These are phyloP conservation scores for Coenobita brevimanus DNA, from an alignment of 1,140 invertebrate genomes.

Conservation along the genomic window DNA sequence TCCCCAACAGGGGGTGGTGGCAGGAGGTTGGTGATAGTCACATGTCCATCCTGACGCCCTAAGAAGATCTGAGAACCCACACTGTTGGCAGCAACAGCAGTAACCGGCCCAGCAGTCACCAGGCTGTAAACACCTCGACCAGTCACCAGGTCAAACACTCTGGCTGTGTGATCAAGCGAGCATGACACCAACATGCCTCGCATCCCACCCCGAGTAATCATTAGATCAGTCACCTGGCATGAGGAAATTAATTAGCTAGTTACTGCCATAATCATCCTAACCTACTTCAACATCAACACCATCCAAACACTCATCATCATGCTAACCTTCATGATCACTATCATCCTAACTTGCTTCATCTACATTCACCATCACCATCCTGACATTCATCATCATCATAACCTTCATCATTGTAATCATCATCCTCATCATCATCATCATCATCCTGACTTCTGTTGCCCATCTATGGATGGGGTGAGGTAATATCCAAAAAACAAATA, in stretches of 20 bases:
- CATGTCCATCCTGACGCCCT: constrained; percentile 35
- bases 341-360: too few relatives aligned
- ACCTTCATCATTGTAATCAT: too few relatives aligned
- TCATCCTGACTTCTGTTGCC: too few relatives aligned
- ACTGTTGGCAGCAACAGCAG: constrained; percentile 23
- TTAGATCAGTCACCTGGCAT: constrained; percentile 47
- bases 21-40: constrained; percentile 32
- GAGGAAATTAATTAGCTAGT: background rate
- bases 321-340: too few relatives aligned
- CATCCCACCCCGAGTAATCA: constrained; percentile 29
- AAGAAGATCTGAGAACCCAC: constrained; percentile 59
- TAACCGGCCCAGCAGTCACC: constrained; percentile 27
- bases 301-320: background rate
- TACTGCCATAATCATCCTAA: background rate
- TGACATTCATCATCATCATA: too few relatives aligned
- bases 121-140: constrained; percentile 33
- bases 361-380: too few relatives aligned
- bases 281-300: background rate
- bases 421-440: too few relatives aligned
- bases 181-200: constrained; percentile 48
- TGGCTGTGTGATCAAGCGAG: constrained; percentile 53
- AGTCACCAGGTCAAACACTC: constrained; percentile 57
- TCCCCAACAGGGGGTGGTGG: constrained; percentile 32
- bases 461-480: too few relatives aligned
- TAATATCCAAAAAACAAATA: too few relatives aligned